Conservation (phyloP, 2,797 vertebrate genomes). For the Falco biarmicus region DNA sequence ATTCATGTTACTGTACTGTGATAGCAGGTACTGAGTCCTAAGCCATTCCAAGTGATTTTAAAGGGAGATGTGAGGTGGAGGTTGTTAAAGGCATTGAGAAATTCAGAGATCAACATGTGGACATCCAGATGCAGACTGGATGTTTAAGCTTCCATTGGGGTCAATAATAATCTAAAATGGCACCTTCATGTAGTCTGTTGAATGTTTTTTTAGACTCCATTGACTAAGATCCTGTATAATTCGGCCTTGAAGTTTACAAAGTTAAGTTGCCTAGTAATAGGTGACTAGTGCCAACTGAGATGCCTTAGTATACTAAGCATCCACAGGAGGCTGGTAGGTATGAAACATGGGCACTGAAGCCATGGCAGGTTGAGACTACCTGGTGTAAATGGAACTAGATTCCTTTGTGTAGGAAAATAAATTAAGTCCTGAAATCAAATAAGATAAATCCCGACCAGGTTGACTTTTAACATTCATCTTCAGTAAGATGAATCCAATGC, state of each 20-base stretch:
- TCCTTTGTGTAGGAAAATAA: background rate
- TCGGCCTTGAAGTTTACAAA: no score
- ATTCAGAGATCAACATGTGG: accelerated
- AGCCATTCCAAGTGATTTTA: background rate
- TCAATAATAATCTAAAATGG: background rate
- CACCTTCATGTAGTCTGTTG: accelerated
- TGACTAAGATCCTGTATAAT: accelerated
- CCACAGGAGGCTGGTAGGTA: background rate
- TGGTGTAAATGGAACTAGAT: background rate
- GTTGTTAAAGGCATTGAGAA: background rate
- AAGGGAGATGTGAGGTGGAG: background rate
- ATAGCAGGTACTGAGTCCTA: background rate
- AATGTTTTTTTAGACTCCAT: background rate
- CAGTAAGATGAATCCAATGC: background rate
- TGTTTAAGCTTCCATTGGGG: background rate
- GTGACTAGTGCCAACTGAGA: background rate
- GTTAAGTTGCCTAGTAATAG: background rate
- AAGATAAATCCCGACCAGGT: background rate
- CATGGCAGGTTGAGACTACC: background rate
- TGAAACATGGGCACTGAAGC: background rate
- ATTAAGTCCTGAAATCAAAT: background rate
- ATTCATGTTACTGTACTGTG: background rate
- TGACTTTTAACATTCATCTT: background rate
- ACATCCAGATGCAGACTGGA: background rate
- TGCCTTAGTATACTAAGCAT: background rate